A percentile compares a stretch with the other conserved stretches of the same genome.
Conservation (phyloP, 1,140 invertebrate species). For the Pristionchus pacificus region DNA sequence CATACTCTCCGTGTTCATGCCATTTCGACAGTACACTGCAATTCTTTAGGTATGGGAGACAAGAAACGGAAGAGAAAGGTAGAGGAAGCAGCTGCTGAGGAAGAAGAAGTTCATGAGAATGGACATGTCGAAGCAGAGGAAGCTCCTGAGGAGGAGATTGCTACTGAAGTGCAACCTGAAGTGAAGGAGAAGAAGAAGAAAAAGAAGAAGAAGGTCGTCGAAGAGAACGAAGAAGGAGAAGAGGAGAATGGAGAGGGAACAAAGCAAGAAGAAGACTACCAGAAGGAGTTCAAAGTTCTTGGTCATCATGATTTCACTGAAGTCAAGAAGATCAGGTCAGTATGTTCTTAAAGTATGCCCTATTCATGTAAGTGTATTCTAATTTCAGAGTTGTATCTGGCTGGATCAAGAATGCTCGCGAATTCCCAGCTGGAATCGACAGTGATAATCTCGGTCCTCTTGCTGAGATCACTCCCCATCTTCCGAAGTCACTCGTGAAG, state of each 20-base stretch:
- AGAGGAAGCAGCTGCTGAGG: background rate
- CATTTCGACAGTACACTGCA: too few relatives aligned
- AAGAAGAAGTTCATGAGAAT: background rate
- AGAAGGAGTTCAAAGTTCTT: constrained; percentile 26
- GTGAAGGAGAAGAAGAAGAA: background rate
- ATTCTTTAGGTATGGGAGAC: background rate
- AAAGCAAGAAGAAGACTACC: background rate
- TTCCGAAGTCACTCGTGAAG: constrained; percentile 7
- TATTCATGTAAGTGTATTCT: background rate
- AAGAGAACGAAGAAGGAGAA: background rate
- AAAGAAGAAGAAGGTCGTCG: background rate
- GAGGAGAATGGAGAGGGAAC: background rate
- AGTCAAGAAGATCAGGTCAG: constrained; percentile 22
- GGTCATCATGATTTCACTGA: constrained; percentile 23
- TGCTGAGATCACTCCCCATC: background rate
- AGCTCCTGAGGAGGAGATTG: background rate
- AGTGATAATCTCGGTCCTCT: constrained; percentile 1
- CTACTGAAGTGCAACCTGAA: constrained; percentile 15
- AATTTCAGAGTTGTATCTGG: constrained; percentile 11
- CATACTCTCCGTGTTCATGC: too few relatives aligned
- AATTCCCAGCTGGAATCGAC: constrained; percentile 16
- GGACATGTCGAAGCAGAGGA: background rate
- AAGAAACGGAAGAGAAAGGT: background rate
- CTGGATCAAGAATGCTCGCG: constrained; percentile 21
- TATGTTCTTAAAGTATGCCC: background rate